phyloP scores from a whole-genome alignment of 2,113 vertebrate genomes.

The Cottus gobio region DNA sequence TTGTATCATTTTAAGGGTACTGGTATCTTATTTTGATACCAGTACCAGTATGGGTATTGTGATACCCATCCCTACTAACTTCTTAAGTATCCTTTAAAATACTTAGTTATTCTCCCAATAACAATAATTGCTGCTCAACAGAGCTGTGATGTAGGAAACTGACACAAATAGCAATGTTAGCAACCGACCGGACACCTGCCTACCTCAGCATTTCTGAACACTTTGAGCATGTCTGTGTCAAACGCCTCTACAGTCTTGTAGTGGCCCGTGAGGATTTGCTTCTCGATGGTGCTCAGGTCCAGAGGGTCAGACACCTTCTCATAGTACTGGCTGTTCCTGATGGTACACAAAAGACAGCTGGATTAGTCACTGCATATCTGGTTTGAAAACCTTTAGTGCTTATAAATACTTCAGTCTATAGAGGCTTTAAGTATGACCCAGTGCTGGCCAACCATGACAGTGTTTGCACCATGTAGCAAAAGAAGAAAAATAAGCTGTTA shows the following conservation, averaged over 20 bases:
- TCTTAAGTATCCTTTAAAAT: background rate
- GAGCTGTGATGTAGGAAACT: background rate
- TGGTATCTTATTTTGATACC: too few species aligned
- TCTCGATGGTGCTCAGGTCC: slow-evolving; percentile 95
- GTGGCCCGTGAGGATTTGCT: slow-evolving; percentile 95
- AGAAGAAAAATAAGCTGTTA: slow-evolving; percentile 33
- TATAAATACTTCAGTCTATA: background rate
- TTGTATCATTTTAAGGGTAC: too few species aligned
- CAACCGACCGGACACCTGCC: slow-evolving; percentile 45
- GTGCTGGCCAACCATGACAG: background rate
- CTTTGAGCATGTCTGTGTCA: slow-evolving; percentile 98
- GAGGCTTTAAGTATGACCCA: background rate
- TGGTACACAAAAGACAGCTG: slow-evolving; percentile 16
- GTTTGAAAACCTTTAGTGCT: background rate
- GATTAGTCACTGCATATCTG: slow-evolving; percentile 5
- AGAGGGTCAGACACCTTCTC: slow-evolving; percentile 97
- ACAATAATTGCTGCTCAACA: background rate
- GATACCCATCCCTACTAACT: too few species aligned
- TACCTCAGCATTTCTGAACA: slow-evolving; percentile 98
- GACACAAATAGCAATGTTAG: background rate
- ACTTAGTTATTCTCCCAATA: background rate
- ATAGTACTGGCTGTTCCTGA: slow-evolving; percentile 96
- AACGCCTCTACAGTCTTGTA: slow-evolving; percentile 98
- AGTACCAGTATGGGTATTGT: too few species aligned
- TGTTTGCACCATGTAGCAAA: background rate